These are phyloP conservation scores for Amorpha juglandis DNA, from an alignment of 2,888 invertebrate genomes.

Conservation along the genomic window DNA sequence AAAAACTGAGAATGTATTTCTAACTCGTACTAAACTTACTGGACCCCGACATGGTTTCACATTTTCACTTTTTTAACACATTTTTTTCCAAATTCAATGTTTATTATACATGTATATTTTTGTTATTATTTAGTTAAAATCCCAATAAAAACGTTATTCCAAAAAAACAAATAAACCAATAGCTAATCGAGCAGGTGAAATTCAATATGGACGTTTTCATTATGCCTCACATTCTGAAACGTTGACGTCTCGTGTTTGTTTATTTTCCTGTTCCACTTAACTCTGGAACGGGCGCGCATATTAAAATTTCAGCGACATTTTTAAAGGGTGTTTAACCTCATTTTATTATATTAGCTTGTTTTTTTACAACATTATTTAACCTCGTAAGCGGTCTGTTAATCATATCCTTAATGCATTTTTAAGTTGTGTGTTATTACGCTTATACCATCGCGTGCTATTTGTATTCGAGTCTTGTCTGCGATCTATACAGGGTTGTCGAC, in stretches of 20 bases:
- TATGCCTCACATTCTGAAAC: slow-evolving; percentile 33
- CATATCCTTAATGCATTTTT: slow-evolving; percentile 34
- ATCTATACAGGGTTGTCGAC: slow-evolving; percentile 19
- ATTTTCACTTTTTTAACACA: too few species aligned
- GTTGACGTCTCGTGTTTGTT: slow-evolving; percentile 40
- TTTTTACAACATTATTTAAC: slow-evolving; percentile 33
- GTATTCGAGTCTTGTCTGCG: slow-evolving; percentile 19
- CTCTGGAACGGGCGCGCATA: slow-evolving; percentile 32
- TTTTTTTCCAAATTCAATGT: too few species aligned
- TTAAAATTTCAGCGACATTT: slow-evolving; percentile 41
- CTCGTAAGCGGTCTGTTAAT: slow-evolving; percentile 29
- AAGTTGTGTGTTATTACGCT: slow-evolving; percentile 24
- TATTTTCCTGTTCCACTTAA: slow-evolving; percentile 55
- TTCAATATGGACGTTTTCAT: slow-evolving; percentile 35
- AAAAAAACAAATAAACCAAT: not conserved
- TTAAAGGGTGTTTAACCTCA: slow-evolving; percentile 42
- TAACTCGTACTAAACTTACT: too few species aligned
- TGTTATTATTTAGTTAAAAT: not conserved
- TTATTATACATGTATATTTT: too few species aligned
- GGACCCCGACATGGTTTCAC: too few species aligned
- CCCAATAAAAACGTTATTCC: not conserved
- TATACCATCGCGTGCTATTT: slow-evolving; percentile 14
- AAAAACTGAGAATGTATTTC: too few species aligned
- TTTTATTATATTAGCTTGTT: slow-evolving; percentile 33
- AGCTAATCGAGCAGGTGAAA: slow-evolving; percentile 10